Percentiles rank a stretch among this genome's conserved stretches.
These are phyloP conservation scores for Carollia perspicillata DNA, from an alignment of 2,113 vertebrate species.

Conservation along the genomic window DNA sequence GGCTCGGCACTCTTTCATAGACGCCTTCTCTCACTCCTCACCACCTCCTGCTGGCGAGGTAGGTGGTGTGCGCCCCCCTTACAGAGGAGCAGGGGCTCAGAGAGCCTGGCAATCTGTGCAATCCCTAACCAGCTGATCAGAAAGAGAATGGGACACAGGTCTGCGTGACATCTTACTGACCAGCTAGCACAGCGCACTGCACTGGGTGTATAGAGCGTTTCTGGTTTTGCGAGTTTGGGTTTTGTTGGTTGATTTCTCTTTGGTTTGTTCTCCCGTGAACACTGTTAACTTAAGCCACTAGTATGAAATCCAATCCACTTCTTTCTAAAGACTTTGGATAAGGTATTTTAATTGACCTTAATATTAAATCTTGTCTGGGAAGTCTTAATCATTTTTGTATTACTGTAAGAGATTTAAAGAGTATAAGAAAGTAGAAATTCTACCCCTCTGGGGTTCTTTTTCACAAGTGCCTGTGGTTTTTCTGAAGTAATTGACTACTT, in stretches of 20 bases:
- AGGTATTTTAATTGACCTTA: neutral
- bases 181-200: neutral
- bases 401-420: neutral
- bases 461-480: neutral
- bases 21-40: neutral
- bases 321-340: slow-evolving; percentile 11
- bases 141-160: neutral
- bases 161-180: neutral
- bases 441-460: neutral
- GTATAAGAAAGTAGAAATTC: slow-evolving; percentile 1
- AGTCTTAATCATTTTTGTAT: slow-evolving; percentile 1
- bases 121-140: neutral
- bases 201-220: neutral
- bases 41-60: neutral
- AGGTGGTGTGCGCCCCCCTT: neutral
- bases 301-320: neutral
- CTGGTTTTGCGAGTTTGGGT: neutral
- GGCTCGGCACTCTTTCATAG: neutral
- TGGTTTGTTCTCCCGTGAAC: neutral
- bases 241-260: neutral
- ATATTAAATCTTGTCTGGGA: neutral
- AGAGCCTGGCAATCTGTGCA: neutral
- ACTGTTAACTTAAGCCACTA: neutral
- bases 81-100: neutral
- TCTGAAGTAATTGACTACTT: neutral